phyloP scores from a whole-genome alignment of 2,888 invertebrate species.

The Cryptophagus acutangulus region DNA sequence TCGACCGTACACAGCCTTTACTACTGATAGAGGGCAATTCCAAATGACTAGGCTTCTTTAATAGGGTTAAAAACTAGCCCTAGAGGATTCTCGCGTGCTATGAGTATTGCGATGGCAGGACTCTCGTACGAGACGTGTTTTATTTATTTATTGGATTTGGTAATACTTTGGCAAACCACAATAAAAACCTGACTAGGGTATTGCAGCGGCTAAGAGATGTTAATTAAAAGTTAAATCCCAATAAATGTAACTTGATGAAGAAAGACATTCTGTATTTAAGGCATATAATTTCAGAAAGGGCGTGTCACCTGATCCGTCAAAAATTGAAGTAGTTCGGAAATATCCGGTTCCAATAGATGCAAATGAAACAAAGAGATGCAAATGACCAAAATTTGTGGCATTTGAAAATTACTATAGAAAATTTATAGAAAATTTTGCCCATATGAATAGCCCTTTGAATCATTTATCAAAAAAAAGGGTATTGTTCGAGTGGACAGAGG shows the following conservation, averaged over 20 bases:
- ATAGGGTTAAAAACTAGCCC: no score
- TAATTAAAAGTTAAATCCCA: slow-evolving; percentile 26
- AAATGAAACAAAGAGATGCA: slow-evolving; percentile 17
- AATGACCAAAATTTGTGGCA: no score
- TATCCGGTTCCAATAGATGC: slow-evolving; percentile 22
- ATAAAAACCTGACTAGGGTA: slow-evolving; percentile 17
- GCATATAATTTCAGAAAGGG: slow-evolving; percentile 18
- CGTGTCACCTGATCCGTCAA: slow-evolving; percentile 17
- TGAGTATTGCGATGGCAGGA: slow-evolving; percentile 26
- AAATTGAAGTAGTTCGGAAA: slow-evolving; percentile 18
- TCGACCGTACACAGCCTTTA: slow-evolving; percentile 29
- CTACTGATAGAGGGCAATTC: slow-evolving; percentile 24
- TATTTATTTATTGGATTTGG: slow-evolving; percentile 18
- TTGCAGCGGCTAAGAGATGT: slow-evolving; percentile 10
- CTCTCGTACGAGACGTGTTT: slow-evolving; percentile 25
- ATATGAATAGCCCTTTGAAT: slow-evolving; percentile 18
- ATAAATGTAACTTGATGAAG: slow-evolving; percentile 20
- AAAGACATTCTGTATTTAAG: slow-evolving; percentile 24
- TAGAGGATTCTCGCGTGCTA: slow-evolving; percentile 25
- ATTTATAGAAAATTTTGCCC: slow-evolving; percentile 19
- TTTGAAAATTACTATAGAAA: slow-evolving; percentile 23
- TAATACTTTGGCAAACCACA: slow-evolving; percentile 23
- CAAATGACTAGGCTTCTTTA: slow-evolving; percentile 25
- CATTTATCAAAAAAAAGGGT: slow-evolving; percentile 17
- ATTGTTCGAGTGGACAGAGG: slow-evolving; percentile 15